Base-by-base conservation (phyloP, 2,888 invertebrate species). In the Drosophila lutescens region DNA sequence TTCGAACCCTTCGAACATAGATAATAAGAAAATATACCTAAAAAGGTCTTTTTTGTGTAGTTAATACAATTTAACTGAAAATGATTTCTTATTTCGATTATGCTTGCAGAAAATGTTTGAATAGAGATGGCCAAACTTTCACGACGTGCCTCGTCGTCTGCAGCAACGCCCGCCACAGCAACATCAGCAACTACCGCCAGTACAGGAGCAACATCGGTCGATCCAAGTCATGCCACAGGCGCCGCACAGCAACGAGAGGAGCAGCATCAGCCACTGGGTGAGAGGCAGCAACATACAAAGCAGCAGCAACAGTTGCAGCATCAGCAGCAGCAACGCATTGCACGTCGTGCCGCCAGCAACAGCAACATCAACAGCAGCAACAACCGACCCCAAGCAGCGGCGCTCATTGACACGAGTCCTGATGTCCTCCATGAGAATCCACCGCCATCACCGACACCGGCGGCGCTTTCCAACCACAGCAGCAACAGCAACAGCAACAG, bases 91-190 rank as follows among this genome's bases (percentile, higher is more conserved):
- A 17, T 41, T 9, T 8, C 9, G 8, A 30, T 10, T 41, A 9
- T 17, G 15, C 17, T 41, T 43, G 0, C 78, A 92, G 92, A 91
- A 91, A 83, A 92, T 92, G 92, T 91, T 88, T 86, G 86, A 90
- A 81, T 92, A 92, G 91, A 92, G 86, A 92, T 92, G 92, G 92
- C 92, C 80, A 92, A 91, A 92, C 88, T 92, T 90, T 90, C 92
- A 87, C 92, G 92, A 91, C 92, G 92, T 87, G 90, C 88, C 79
- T 89, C 90, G 90, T 90, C 90, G 84, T 89, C 87, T 73, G 79
- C 83, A 79, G 78, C 86, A 79, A 82, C 82, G 76, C 77, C 88
- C 49, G 74, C 89, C 68, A 78, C 86, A 77, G 68, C 78, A 53
- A 77, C 84, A 68, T 36, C 65, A 65, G 40, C 77, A 65, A 49